Evolutionary conservation across 2,888 invertebrate genomes (phyloP), one percentile per base, ranked within the genome.

Genomic region (Barypeithes pellucidus): DNA sequence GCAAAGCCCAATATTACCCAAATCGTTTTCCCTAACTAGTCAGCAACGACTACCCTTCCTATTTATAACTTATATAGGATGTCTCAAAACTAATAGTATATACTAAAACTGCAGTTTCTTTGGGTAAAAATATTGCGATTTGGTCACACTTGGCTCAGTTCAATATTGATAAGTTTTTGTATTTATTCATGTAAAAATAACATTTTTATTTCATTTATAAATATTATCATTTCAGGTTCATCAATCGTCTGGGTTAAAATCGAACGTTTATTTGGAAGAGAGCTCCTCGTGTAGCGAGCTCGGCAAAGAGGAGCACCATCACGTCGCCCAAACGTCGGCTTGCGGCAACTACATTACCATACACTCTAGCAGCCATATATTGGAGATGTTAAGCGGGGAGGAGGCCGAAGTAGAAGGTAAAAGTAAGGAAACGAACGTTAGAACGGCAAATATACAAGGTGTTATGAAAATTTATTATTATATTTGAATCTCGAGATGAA

Each of bases 331-430:
- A 20, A 82, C 84, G 39, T 77, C 80, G 12, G 77, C 82, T 11
- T 85, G 85, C 75, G 76, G 81, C 4, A 83, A 83, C 73, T 86
- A 84, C 78, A 78, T 86, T n/a, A 77, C 85, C 4, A 79, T 85
- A 36, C 84, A 85, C 76, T 79, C 85, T 7, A 78, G 83, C 67
- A 36, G 83, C 79, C 89, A 91, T 74, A 86, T 91, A 77, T 89
- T 92, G 87, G 92, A 92, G 80, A 89, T 92, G 69, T 85, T 90
- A 75, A 90, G 89, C 77, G 90, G 90, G 0, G 91, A 91, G 67
- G 93, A 93, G 79, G 92, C 92, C 69, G 92, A 92, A 81, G 84
- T 82, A 0, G 86, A 87, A 78, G 87, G 86, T 16, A 87, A 87
- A 45, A 45, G 45, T 29, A 50, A 50, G 50, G 43, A 43, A n/a